Conservation (phyloP, 2,888 invertebrate species). For the Calameuta pallipes region DNA sequence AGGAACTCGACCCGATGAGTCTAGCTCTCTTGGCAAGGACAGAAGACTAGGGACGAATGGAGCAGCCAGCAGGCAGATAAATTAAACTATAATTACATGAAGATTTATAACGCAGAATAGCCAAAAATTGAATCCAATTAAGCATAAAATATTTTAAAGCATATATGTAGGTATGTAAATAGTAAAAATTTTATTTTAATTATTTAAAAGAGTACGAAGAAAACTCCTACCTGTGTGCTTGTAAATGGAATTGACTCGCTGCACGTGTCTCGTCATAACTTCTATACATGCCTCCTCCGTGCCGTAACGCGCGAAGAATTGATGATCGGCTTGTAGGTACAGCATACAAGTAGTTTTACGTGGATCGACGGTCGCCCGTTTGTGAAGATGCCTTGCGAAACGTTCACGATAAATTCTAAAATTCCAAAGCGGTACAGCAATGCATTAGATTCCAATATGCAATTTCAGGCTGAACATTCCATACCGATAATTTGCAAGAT, state of each 20-base stretch:
- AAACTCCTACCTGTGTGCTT: constrained; percentile 79
- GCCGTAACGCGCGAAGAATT: constrained; percentile 94
- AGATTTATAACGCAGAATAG: not conserved
- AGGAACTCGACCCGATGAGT: not conserved
- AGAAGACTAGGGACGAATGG: not conserved
- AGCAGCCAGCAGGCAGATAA: not conserved
- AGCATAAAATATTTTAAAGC: not conserved
- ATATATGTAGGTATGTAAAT: not conserved
- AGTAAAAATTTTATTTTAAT: no score
- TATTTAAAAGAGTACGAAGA: not conserved
- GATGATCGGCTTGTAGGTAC: constrained; percentile 95
- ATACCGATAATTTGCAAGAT: no score
- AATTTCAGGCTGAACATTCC: not conserved
- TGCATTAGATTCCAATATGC: not conserved
- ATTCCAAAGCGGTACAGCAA: not conserved
- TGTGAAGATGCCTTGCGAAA: constrained; percentile 59
- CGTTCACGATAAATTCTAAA: constrained; percentile 48
- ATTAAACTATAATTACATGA: not conserved
- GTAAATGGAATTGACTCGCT: constrained; percentile 90
- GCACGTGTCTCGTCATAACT: constrained; percentile 94
- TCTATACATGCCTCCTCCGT: constrained; percentile 95
- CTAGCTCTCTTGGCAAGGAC: not conserved
- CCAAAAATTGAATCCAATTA: not conserved
- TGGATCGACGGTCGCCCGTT: constrained; percentile 80
- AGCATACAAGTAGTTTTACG: constrained; percentile 94